Conservation (phyloP, 2,888 invertebrate genomes). For the Agrilus mali region DNA sequence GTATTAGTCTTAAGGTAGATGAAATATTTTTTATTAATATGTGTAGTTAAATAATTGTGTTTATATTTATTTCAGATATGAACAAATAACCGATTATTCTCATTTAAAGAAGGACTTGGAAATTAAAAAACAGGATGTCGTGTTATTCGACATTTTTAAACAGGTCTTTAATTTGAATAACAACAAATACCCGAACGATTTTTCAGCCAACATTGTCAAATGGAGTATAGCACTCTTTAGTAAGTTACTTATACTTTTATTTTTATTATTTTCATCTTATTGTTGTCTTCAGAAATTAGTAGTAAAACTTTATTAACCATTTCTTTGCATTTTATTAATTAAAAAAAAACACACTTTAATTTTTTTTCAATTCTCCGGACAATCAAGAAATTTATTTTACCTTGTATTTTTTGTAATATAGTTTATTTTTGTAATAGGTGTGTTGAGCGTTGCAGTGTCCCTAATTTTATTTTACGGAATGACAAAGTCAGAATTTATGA, state of each 20-base stretch:
- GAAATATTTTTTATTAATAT: not conserved
- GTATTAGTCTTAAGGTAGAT: slow-evolving; percentile 72
- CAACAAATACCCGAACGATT: slow-evolving; percentile 50
- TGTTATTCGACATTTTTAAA: slow-evolving; percentile 21
- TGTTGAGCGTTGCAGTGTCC: slow-evolving; percentile 15
- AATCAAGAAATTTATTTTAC: no score
- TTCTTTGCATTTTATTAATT: no score
- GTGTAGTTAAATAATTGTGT: not conserved
- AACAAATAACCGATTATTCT: slow-evolving; percentile 8
- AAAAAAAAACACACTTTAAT: no score
- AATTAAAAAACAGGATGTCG: slow-evolving; percentile 16
- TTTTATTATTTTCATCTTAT: slow-evolving; percentile 27
- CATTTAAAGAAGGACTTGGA: not conserved
- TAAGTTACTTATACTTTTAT: slow-evolving; percentile 31
- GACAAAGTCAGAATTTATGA: no score
- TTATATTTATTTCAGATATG: slow-evolving; percentile 18
- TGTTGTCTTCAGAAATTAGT: no score
- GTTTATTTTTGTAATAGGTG: slow-evolving; percentile 34
- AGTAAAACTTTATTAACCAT: no score
- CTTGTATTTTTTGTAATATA: no score
- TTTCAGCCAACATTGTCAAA: slow-evolving; percentile 54
- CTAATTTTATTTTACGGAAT: no score
- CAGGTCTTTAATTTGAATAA: slow-evolving; percentile 61
- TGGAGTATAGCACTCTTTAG: slow-evolving; percentile 44
- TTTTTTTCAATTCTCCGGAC: no score